These are phyloP conservation scores for Gymnodraco acuticeps DNA, from an alignment of 2,797 vertebrate species.

Conservation along the genomic window DNA sequence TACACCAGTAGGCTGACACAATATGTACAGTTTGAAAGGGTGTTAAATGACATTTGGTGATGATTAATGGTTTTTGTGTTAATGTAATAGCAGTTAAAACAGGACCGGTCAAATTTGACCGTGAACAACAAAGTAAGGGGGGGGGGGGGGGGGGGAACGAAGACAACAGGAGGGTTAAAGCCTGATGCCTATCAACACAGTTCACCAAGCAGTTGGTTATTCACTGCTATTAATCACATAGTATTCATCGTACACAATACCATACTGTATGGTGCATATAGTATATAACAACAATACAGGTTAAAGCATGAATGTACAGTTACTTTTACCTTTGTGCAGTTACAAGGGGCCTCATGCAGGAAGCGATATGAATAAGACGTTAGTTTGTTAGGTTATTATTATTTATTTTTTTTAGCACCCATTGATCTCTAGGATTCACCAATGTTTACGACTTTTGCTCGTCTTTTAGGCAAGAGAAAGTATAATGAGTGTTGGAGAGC, in stretches of 20 bases:
- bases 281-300: background rate
- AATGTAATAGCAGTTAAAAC: no score
- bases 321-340: background rate
- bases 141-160: no score
- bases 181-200: background rate
- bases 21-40: no score
- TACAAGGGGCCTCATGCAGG: background rate
- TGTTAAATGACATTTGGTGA: no score
- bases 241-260: background rate
- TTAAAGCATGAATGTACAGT: background rate
- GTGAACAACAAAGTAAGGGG: no score
- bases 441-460: background rate
- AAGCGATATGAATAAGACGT: background rate
- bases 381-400: background rate
- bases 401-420: background rate
- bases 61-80: no score
- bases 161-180: background rate
- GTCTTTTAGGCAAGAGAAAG: background rate
- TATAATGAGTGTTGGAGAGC: background rate
- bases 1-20: no score
- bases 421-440: background rate
- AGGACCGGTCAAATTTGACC: no score
- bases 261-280: background rate
- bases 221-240: background rate
- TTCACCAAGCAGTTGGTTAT: background rate